Base-by-base conservation (phyloP, 2,113 vertebrate species). In the Gobius niger region DNA sequence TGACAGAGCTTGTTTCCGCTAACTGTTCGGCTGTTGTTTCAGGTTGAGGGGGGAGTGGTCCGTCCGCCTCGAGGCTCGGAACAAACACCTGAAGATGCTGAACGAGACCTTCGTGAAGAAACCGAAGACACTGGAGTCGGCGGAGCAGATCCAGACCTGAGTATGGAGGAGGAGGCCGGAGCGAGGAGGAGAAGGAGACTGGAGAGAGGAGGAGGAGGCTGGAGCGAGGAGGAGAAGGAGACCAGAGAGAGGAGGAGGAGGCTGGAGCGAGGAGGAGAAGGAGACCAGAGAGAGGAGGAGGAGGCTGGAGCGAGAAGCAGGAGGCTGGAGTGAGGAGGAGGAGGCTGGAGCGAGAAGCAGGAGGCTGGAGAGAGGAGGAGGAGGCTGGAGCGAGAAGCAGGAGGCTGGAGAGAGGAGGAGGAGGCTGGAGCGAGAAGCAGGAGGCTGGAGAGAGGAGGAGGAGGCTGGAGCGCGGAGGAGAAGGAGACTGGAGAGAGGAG, bases 41-140 rank as follows among this genome's bases (percentile, higher is more conserved):
- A 93, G 93, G 86, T 78, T 93, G 44, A 70, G 93, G 59, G 78
- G 42, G 0, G 91, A 93, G 77, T 93, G 93, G 93, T 11, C 75
- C 1, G 73, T 68, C 7, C 90, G 87, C 24, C 82, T 93, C 75
- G 92, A 93, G 56, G 86, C 19, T 57, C 72, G 88, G 16, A 93
- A 78, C 67, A 92, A 89, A 72, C 86, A 93, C 76, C 87, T 93
- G 81, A 90, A 92, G 85, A 90, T 44, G 6, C 65, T 91, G 47
- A 72, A 81, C 6, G 83, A 90, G 15, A 83, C 16, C 67, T 73
- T 66, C 14, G 0, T 72, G 1, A 79, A 5, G 65, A 88, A 67
- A 82, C 13, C 6, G 9, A 84, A 75, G 69, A 57, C 1, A 60
- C 24, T 4, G 24, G 72, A 75, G 34, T 13, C 75, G 15, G 67